A percentile compares a stretch with the other conserved stretches of the same genome.
Evolutionary conservation across 2,797 vertebrate species (phyloP).

Genomic region (Typhlichthys eigenmanni): DNA sequence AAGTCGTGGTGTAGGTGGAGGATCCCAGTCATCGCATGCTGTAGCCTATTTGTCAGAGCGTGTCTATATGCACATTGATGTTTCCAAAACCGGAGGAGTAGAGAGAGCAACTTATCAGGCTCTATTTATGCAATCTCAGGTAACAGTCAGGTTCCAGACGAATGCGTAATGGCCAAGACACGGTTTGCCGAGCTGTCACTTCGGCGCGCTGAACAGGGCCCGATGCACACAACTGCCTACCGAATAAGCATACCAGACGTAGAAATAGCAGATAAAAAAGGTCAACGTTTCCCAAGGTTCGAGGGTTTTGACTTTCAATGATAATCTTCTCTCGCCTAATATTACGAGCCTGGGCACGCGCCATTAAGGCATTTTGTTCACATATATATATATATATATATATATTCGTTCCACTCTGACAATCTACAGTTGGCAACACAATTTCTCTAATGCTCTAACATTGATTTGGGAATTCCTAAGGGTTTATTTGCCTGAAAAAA

Average conservation of each 20-base stretch:
- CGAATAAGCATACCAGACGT: conserved; percentile 14
- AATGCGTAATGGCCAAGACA: conserved; percentile 43
- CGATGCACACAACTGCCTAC: conserved; percentile 19
- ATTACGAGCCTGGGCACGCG: conserved; percentile 6
- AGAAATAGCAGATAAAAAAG: conserved; percentile 43
- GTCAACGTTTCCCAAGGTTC: conserved; percentile 37
- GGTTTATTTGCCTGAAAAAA: conserved; percentile 21
- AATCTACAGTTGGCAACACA: conserved; percentile 40
- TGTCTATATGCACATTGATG: neutral
- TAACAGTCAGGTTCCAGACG: conserved; percentile 39
- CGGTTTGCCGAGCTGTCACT: conserved; percentile 52
- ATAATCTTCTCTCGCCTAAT: conserved; percentile 37
- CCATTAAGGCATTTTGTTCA: conserved; percentile 16
- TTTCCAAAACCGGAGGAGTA: neutral
- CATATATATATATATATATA: neutral
- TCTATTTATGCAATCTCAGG: conserved; percentile 37
- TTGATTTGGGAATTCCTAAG: conserved; percentile 33
- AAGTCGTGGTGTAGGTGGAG: too few relatives aligned
- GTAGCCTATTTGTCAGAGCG: neutral
- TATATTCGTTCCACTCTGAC: conserved; percentile 26
- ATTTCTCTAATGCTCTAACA: conserved; percentile 26
- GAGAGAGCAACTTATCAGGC: conserved; percentile 14
- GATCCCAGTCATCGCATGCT: neutral
- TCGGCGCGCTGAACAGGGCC: conserved; percentile 20
- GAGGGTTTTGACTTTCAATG: conserved; percentile 51